phyloP scores from a whole-genome alignment of 2,888 invertebrate genomes.

The Herminia tarsipennalis region DNA sequence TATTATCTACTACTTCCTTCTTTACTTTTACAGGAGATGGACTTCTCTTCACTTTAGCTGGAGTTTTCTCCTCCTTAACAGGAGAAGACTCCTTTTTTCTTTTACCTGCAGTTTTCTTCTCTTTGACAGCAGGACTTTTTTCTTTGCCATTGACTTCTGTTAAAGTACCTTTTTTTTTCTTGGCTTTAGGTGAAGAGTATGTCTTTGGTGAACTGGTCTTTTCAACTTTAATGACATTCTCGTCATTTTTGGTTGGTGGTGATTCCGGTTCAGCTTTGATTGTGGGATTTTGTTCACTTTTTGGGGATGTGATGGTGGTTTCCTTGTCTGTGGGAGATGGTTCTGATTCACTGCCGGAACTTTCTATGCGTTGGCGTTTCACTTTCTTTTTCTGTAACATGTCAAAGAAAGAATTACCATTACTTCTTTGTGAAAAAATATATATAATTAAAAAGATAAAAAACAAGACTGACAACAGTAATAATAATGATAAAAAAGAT shows the following conservation, averaged over 20 bases:
- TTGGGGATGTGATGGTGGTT: constrained; percentile 5
- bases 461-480: too few relatives aligned
- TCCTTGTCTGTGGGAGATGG: constrained; percentile 12
- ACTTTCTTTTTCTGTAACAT: constrained; percentile 60
- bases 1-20: constrained; percentile 10
- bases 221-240: constrained; percentile 53
- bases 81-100: not conserved
- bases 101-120: constrained; percentile 2
- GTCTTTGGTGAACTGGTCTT: constrained; percentile 56
- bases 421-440: too few relatives aligned
- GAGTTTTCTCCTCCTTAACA: not conserved
- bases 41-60: constrained; percentile 2
- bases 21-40: constrained; percentile 17
- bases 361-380: constrained; percentile 73
- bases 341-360: constrained; percentile 69
- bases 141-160: constrained; percentile 10
- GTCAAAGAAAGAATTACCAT: not conserved
- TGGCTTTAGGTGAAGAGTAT: constrained; percentile 64
- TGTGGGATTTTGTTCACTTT: constrained; percentile 8
- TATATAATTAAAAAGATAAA: too few relatives aligned
- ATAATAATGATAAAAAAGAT: too few relatives aligned
- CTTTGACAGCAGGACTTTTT: constrained; percentile 2
- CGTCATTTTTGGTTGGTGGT: constrained; percentile 53
- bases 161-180: constrained; percentile 42
- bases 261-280: constrained; percentile 52